These are phyloP conservation scores for Cavia porcellus DNA, from an alignment of 2,113 vertebrate species.

Conservation along the genomic window DNA sequence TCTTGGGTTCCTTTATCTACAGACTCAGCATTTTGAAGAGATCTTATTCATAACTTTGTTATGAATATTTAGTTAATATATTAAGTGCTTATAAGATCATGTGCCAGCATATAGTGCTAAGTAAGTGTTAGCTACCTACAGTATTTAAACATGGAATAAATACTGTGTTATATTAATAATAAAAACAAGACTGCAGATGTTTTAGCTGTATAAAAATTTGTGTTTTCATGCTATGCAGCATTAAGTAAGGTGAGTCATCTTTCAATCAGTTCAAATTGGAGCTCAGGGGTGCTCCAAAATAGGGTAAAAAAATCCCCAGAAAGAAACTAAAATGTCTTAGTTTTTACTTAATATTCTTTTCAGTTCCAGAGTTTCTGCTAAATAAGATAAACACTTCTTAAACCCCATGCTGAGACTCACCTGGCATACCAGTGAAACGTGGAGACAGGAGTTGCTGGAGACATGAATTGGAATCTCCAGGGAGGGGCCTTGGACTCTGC, in stretches of 20 bases:
- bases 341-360: neutral
- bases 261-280: neutral
- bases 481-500: conserved; percentile 33
- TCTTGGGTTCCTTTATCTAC: neutral
- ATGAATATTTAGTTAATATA: neutral
- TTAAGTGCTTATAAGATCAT: neutral
- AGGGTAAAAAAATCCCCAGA: neutral
- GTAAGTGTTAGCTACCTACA: neutral
- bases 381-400: neutral
- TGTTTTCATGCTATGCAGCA: neutral
- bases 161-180: neutral
- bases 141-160: conserved; percentile 10
- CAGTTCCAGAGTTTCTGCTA: neutral
- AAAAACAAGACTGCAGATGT: neutral
- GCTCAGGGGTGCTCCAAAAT: neutral
- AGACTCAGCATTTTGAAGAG: neutral
- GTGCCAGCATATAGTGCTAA: neutral
- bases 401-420: neutral
- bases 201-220: neutral
- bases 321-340: neutral
- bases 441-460: neutral
- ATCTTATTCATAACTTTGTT: neutral
- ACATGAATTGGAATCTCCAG: conserved; percentile 21
- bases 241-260: neutral
- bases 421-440: neutral